Conservation (phyloP, 2,113 vertebrate species). For the Lycaon pictus region DNA sequence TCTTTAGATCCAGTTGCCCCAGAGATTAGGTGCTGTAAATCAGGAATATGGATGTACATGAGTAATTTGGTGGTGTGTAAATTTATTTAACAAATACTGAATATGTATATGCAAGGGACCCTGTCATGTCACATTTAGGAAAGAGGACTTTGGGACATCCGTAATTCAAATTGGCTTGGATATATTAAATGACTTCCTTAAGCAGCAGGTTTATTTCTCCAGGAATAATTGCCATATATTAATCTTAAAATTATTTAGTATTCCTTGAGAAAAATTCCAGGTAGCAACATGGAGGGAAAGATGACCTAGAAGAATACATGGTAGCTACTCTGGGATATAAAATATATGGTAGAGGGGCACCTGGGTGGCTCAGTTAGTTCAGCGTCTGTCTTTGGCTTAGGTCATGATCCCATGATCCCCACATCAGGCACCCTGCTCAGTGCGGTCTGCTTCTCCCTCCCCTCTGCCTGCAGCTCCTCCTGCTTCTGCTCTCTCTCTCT, state of each 20-base stretch:
- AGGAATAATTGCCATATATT: not conserved
- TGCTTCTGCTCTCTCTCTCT: too few species aligned
- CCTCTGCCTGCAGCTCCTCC: too few species aligned
- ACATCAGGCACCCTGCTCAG: too few species aligned
- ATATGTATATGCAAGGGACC: not conserved
- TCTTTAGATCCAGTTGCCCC: not conserved
- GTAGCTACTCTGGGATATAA: not conserved
- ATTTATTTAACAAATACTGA: not conserved
- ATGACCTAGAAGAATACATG: not conserved
- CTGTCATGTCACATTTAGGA: not conserved
- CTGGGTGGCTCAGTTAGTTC: too few species aligned
- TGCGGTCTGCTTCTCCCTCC: too few species aligned
- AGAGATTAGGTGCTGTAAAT: not conserved
- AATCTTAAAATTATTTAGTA: slow-evolving; percentile 56
- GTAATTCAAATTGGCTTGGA: slow-evolving; percentile 9
- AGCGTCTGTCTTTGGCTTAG: too few species aligned
- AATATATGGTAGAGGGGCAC: not conserved
- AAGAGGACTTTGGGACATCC: not conserved
- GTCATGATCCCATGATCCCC: too few species aligned
- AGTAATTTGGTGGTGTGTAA: not conserved
- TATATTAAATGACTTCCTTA: slow-evolving; percentile 2
- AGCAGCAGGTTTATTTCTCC: not conserved
- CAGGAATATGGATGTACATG: not conserved
- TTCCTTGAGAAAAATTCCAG: slow-evolving; percentile 40
- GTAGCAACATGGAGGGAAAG: not conserved